Conservation (phyloP, 2,113 vertebrate species). For the Indri indri region DNA sequence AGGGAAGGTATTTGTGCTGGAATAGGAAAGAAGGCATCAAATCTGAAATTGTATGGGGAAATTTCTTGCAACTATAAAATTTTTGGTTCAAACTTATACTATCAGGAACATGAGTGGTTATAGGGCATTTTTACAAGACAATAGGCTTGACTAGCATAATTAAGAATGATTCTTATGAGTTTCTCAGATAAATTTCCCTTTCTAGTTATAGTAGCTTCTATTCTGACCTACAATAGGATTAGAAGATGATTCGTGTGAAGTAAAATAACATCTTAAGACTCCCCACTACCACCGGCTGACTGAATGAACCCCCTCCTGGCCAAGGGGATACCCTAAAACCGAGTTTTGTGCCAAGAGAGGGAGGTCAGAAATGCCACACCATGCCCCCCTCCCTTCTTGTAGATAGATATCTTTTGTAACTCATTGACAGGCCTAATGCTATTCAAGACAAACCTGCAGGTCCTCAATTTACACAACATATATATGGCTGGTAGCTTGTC, state of each 20-base stretch:
- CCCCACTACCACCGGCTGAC: too few species aligned
- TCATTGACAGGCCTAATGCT: too few species aligned
- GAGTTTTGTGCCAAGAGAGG: too few species aligned
- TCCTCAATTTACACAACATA: too few species aligned
- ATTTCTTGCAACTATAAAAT: background rate
- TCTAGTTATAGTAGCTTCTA: background rate
- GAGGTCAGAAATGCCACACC: too few species aligned
- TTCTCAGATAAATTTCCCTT: background rate
- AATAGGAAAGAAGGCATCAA: background rate
- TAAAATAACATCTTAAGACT: too few species aligned
- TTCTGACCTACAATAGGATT: background rate
- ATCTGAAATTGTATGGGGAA: background rate
- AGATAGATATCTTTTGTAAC: too few species aligned
- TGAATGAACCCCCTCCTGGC: too few species aligned
- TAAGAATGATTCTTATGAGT: background rate
- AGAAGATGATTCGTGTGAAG: background rate
- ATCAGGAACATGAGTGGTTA: background rate
- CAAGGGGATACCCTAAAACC: too few species aligned
- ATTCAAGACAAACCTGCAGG: too few species aligned
- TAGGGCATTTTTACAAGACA: background rate
- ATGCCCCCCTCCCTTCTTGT: too few species aligned
- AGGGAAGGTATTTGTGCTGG: background rate
- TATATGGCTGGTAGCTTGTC: too few species aligned
- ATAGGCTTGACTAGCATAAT: background rate
- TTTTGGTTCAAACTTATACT: background rate